Percentiles rank a stretch among this genome's conserved stretches.
Evolutionary conservation across 2,113 vertebrate genomes (phyloP).

Genomic region (Anguilla rostrata): DNA sequence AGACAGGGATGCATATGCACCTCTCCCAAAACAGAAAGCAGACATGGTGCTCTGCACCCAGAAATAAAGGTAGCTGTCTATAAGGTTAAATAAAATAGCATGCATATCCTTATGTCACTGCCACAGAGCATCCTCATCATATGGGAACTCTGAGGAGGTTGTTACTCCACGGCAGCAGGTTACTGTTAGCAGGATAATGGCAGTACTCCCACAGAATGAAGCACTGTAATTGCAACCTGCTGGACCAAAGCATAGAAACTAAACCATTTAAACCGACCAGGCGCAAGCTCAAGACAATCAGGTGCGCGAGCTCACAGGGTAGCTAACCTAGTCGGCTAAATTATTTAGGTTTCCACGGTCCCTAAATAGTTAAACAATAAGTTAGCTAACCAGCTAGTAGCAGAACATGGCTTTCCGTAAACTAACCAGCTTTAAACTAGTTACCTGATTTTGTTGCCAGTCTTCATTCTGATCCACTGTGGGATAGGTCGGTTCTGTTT

Average conservation of each 20-base stretch:
- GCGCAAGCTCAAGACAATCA: background rate
- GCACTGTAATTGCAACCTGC: conserved; percentile 97
- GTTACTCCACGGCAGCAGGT: conserved; percentile 50
- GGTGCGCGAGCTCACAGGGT: background rate
- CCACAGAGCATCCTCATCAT: conserved; percentile 56
- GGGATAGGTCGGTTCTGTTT: conserved; percentile 97
- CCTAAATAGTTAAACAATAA: background rate
- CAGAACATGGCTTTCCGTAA: background rate
- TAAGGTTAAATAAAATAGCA: background rate
- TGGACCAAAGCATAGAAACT: conserved; percentile 32
- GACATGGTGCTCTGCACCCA: too few species aligned
- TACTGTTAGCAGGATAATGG: conserved; percentile 95
- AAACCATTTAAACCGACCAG: background rate
- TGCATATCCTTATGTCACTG: conserved; percentile 61
- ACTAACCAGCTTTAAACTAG: too few species aligned
- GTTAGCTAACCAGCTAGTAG: background rate
- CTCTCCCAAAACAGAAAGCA: too few species aligned
- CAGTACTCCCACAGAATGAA: conserved; percentile 79
- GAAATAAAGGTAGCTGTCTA: too few species aligned
- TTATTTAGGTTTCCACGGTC: background rate
- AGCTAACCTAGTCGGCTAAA: background rate
- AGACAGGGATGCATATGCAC: too few species aligned
- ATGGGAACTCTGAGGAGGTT: conserved; percentile 41
- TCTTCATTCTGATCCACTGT: conserved; percentile 98
- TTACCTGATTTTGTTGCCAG: conserved; percentile 97